A percentile compares a stretch with the other conserved stretches of the same genome.
Conservation (phyloP, 2,888 invertebrate genomes). For the Zele albiditarsus region DNA sequence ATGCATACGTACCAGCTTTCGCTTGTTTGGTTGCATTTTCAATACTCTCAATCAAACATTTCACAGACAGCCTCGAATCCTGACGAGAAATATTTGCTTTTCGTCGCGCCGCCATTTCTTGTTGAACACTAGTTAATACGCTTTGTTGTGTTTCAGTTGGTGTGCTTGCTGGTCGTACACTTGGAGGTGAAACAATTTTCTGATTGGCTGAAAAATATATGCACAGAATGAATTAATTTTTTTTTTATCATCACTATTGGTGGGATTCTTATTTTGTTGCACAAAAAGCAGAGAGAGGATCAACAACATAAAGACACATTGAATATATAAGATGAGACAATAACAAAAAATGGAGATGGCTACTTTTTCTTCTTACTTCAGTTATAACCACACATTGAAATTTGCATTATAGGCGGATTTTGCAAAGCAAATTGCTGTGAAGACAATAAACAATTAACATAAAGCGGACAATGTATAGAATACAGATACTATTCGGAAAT, state of each 20-base stretch:
- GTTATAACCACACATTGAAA: not conserved
- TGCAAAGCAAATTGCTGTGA: not conserved
- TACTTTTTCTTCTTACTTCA: not conserved
- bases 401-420: not conserved
- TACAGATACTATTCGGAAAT: not conserved
- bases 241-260: not conserved
- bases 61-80: constrained; percentile 90
- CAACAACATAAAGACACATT: not conserved
- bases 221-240: constrained; percentile 28
- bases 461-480: constrained; percentile 5
- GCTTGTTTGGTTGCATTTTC: constrained; percentile 89
- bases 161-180: constrained; percentile 67
- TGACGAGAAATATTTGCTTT: constrained; percentile 77
- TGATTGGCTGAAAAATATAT: constrained; percentile 63
- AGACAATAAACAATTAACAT: constrained; percentile 7
- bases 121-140: constrained; percentile 75
- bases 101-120: constrained; percentile 77
- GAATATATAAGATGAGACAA: not conserved
- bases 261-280: not conserved
- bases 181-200: constrained; percentile 64
- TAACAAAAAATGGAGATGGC: not conserved
- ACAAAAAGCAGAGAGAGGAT: not conserved
- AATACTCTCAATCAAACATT: constrained; percentile 92
- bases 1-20: constrained; percentile 73
- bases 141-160: constrained; percentile 75